phyloP scores from a whole-genome alignment of 2,888 invertebrate genomes.

The Drosophila hawaiiensis region DNA sequence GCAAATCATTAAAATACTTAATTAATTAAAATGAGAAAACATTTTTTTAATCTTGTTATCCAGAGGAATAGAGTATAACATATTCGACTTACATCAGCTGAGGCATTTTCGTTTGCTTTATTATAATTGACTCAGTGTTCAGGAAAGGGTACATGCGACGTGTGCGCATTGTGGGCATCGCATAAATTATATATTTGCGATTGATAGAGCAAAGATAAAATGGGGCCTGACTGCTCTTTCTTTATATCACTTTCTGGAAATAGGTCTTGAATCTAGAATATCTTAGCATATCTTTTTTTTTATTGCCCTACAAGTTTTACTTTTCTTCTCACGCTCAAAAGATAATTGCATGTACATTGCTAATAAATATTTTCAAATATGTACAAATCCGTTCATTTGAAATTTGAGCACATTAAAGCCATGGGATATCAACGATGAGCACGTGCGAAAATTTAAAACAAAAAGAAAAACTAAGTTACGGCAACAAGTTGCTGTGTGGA shows the following conservation, averaged over 20 bases:
- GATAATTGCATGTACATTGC: conserved; percentile 64
- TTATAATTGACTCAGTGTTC: conserved; percentile 22
- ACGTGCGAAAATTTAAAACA: conserved; percentile 43
- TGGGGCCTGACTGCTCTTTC: conserved; percentile 20
- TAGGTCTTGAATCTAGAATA: conserved; percentile 21
- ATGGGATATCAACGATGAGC: conserved; percentile 26
- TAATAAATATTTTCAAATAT: conserved; percentile 70
- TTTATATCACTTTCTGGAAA: conserved; percentile 21
- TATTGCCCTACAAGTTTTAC: conserved; percentile 15
- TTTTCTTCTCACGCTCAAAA: conserved; percentile 53
- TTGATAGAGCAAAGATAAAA: conserved; percentile 37
- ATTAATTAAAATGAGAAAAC: neutral
- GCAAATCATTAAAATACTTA: too few species aligned
- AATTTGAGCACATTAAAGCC: conserved; percentile 34
- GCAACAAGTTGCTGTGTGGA: conserved; percentile 27
- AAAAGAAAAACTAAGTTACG: conserved; percentile 41
- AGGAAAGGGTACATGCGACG: conserved; percentile 40
- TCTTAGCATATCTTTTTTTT: conserved; percentile 37
- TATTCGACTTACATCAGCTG: neutral
- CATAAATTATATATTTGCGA: conserved; percentile 50
- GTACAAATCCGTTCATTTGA: conserved; percentile 62
- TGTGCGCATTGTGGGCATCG: conserved; percentile 27
- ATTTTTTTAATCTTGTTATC: neutral
- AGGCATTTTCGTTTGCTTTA: conserved; percentile 14
- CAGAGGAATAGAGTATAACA: neutral